A percentile compares a stretch with the other conserved stretches of the same genome.
These are phyloP conservation scores for Apamea anceps DNA, from an alignment of 2,888 invertebrate genomes.

Conservation along the genomic window DNA sequence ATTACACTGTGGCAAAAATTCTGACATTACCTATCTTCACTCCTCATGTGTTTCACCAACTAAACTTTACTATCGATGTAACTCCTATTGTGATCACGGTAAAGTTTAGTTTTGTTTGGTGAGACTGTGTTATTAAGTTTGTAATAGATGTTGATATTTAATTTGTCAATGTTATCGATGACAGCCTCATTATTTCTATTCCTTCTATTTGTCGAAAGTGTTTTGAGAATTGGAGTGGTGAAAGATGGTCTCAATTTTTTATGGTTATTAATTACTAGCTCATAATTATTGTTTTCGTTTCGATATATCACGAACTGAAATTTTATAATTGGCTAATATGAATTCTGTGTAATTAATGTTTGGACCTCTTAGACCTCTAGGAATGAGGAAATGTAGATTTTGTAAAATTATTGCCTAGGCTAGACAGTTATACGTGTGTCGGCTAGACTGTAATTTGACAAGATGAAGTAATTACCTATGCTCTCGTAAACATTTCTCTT, in stretches of 20 bases:
- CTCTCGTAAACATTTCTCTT: slow-evolving; percentile 34
- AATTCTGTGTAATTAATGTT: slow-evolving; percentile 62
- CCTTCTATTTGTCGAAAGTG: slow-evolving; percentile 78
- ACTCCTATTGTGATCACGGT: slow-evolving; percentile 54
- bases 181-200: slow-evolving; percentile 84
- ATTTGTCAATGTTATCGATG: slow-evolving; percentile 89
- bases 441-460: slow-evolving; percentile 41
- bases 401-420: slow-evolving; percentile 26
- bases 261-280: slow-evolving; percentile 67
- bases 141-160: slow-evolving; percentile 82
- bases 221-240: slow-evolving; percentile 73
- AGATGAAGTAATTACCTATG: slow-evolving; percentile 61
- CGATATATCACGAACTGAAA: slow-evolving; percentile 62
- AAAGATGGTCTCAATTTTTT: slow-evolving; percentile 75
- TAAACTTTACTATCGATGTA: slow-evolving; percentile 57
- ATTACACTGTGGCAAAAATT: slow-evolving; percentile 87
- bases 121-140: slow-evolving; percentile 25
- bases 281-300: slow-evolving; percentile 68
- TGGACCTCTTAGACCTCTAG: slow-evolving; percentile 28
- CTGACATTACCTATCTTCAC: slow-evolving; percentile 79
- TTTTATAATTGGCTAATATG: slow-evolving; percentile 65
- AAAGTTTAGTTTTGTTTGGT: slow-evolving; percentile 58
- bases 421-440: slow-evolving; percentile 29
- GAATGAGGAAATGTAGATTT: slow-evolving; percentile 52
- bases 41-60: slow-evolving; percentile 70